Evolutionary conservation across 1,140 invertebrate genomes (phyloP).

Genomic region (Apis mellifera): Amel_HAv3.1 CM009936.2:7011001-7011500

Average conservation of each 20-base stretch:
- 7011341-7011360: slow-evolving; percentile 17
- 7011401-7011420: slow-evolving; percentile 16
- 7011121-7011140: slow-evolving; percentile 61
- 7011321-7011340: slow-evolving; percentile 57
- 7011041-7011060: neutral
- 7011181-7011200: slow-evolving; percentile 57
- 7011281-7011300: neutral
- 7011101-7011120: slow-evolving; percentile 57
- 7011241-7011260: no score
- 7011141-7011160: slow-evolving; percentile 65
- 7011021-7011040: neutral
- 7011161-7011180: slow-evolving; percentile 56
- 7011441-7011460: slow-evolving; percentile 31
- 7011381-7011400: slow-evolving; percentile 13
- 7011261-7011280: neutral
- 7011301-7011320: slow-evolving; percentile 55
- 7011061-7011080: slow-evolving; percentile 32
- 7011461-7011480: neutral
- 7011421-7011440: slow-evolving; percentile 38
- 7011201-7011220: slow-evolving; percentile 61
- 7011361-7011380: neutral
- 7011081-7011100: slow-evolving; percentile 26
- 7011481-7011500: neutral
- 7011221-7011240: slow-evolving; percentile 41
- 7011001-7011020: neutral